These are phyloP conservation scores for Drosophila austrosaltans DNA, from an alignment of 2,888 invertebrate species.

Conservation along the genomic window DNA sequence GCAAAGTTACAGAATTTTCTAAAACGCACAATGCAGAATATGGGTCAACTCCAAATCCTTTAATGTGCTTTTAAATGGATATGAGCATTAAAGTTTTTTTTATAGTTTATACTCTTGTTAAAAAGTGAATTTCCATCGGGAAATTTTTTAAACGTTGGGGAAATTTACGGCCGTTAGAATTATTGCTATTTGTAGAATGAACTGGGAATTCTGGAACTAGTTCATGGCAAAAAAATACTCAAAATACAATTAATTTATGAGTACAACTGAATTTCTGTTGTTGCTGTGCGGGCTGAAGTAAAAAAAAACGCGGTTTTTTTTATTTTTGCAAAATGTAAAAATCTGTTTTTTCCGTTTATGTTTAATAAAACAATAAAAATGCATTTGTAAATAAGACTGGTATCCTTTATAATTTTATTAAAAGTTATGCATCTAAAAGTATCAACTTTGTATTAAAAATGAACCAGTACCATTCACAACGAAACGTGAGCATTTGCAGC, in stretches of 20 bases:
- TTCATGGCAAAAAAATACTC: background rate
- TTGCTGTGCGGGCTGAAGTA: too few relatives aligned
- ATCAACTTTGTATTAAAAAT: background rate
- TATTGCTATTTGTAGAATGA: background rate
- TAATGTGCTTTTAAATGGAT: background rate
- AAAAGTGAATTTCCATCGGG: background rate
- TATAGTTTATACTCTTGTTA: too few relatives aligned
- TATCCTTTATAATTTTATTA: background rate
- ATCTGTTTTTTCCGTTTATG: too few relatives aligned
- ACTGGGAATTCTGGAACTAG: background rate
- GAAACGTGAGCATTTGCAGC: background rate
- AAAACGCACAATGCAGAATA: constrained; percentile 35
- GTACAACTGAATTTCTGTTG: too few relatives aligned
- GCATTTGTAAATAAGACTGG: too few relatives aligned
- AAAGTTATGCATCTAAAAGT: too few relatives aligned
- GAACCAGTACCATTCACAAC: constrained; percentile 12
- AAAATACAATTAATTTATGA: too few relatives aligned
- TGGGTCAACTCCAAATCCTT: background rate
- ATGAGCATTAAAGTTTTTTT: background rate
- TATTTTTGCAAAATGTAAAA: too few relatives aligned
- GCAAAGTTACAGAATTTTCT: constrained; percentile 32
- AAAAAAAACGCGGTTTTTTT: too few relatives aligned
- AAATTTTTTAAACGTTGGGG: background rate
- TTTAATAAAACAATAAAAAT: too few relatives aligned
- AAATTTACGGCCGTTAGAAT: too few relatives aligned